Evolutionary conservation across 1,140 invertebrate genomes (phyloP).

Genomic region (Hormaphis cornu): DNA sequence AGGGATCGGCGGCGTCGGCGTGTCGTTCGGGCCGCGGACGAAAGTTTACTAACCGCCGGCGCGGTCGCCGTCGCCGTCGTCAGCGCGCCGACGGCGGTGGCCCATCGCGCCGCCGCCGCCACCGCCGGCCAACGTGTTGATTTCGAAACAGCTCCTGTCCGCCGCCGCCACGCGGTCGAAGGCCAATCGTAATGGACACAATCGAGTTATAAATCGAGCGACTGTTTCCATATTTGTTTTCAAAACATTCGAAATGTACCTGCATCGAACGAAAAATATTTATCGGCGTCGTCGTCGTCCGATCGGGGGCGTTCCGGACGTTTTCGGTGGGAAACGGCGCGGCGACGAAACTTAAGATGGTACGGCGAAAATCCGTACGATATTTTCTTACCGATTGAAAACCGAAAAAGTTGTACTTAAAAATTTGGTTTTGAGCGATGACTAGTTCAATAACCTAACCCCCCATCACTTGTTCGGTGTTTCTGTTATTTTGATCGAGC

Average conservation of each 20-base stretch:
- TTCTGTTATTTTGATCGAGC: too few relatives aligned
- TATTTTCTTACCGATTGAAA: too few relatives aligned
- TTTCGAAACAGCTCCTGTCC: conserved; percentile 12
- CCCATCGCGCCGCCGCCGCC: background rate
- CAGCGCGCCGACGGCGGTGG: background rate
- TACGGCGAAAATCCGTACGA: background rate
- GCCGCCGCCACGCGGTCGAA: background rate
- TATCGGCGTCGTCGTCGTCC: background rate
- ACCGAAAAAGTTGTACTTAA: too few relatives aligned
- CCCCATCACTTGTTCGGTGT: too few relatives aligned
- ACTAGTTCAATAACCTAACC: too few relatives aligned
- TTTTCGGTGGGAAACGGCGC: background rate
- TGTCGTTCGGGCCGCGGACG: background rate
- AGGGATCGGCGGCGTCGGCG: background rate
- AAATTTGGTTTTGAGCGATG: too few relatives aligned
- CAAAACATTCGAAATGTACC: background rate
- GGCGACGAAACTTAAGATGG: background rate
- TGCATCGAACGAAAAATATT: background rate
- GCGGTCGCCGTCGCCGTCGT: background rate
- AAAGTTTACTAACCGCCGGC: conserved; percentile 22
- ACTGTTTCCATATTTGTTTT: background rate
- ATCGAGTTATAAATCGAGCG: background rate
- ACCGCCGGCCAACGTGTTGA: conserved; percentile 22
- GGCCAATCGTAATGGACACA: background rate
- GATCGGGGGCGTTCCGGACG: too few relatives aligned